Percentiles rank a stretch among this genome's conserved stretches.
Evolutionary conservation across 2,797 vertebrate species (phyloP).

Genomic region (Sciurus carolinensis): DNA sequence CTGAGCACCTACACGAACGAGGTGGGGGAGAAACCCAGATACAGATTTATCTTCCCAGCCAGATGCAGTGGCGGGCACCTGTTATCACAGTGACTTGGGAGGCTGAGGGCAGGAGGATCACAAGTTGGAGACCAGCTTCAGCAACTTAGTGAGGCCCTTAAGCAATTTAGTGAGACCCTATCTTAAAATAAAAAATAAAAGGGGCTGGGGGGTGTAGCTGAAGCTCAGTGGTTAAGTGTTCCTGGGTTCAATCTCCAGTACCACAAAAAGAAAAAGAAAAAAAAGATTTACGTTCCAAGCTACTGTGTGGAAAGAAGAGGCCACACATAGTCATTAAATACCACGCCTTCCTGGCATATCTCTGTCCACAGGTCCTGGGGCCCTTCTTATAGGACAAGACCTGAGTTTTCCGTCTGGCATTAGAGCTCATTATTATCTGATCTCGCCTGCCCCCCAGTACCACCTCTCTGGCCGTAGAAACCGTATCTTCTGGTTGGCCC

Average conservation of each 20-base stretch:
- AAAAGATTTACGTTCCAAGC: not conserved
- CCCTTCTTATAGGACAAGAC: not conserved
- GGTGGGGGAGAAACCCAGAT: not conserved
- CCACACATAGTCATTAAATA: not conserved
- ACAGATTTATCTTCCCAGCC: not conserved
- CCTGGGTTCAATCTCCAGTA: too few species aligned
- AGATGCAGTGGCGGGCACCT: too few species aligned
- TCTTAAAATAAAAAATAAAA: too few species aligned
- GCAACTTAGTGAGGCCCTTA: too few species aligned
- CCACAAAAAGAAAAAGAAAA: not conserved
- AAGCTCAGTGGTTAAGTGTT: too few species aligned
- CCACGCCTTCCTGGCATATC: accelerated
- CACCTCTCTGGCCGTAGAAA: not conserved
- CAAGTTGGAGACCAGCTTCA: too few species aligned
- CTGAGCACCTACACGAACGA: not conserved
- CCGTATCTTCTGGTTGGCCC: accelerated
- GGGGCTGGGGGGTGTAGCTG: too few species aligned
- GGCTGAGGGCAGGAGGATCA: too few species aligned
- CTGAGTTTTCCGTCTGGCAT: not conserved
- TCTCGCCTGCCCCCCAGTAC: not conserved
- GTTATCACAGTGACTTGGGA: too few species aligned
- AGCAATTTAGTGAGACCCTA: too few species aligned
- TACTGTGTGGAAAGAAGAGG: not conserved
- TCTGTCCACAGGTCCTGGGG: not conserved
- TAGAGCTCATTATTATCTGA: not conserved